Evolutionary conservation across 1,140 invertebrate genomes (phyloP), one percentile per base, ranked within the genome.

Genomic region (Vollenhovia emeryi): DNA sequence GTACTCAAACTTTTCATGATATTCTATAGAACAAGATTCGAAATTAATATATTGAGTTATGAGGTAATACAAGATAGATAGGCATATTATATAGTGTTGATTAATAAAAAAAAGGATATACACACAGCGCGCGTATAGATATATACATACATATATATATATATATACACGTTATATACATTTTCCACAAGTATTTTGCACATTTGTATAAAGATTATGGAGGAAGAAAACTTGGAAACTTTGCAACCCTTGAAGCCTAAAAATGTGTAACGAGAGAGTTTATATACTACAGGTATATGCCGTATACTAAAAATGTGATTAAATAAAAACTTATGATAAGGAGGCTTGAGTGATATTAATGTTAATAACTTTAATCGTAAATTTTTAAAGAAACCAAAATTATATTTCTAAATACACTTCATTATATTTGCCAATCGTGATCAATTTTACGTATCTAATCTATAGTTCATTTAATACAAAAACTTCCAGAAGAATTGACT

Each of bases 131-230:
- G 84, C 66, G 88, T 84, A 89, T 87, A 76, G 24, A 76, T 76
- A 76, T 62, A 76, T 45, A 86, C 43, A 89, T 86, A 87, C 66
- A 88, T 86, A 50, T 5, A 50, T 50, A 50, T 50, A 83, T 83
- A 84, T 91, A 88, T 89, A 90, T 87, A 91, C 78, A 92, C 71
- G 86, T 88, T 87, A 89, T 90, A 91, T 92, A 92, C 91, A 93
- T 95, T 95, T 94, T 94, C 92, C 92, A 94, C 93, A 87, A 94
- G 90, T 94, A 94, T 95, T 94, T 94, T 94, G 93, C 94, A 94
- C 93, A 92, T 94, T 94, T 94, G 92, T 94, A 94, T 93, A 90
- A 90, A 90, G 87, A 87, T 69, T 86, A 86, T 62, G 89, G 78
- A 86, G 73, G 69, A 82, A 88, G 74, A 92, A 80, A 76, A 55